Base-by-base conservation (phyloP, 2,888 invertebrate genomes). In the Actias luna region DNA sequence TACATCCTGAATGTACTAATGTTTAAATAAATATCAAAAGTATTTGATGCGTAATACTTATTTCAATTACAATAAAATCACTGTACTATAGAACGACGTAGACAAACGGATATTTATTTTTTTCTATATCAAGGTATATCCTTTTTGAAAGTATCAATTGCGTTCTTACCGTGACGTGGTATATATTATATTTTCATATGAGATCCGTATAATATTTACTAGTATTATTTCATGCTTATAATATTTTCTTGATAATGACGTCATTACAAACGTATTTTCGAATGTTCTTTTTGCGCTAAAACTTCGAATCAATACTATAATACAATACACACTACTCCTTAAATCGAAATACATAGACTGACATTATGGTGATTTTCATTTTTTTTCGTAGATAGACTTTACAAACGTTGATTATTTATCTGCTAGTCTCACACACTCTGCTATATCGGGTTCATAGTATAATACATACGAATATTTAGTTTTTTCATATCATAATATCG, bases 51-150 rank as follows among this genome's bases (percentile, higher is more conserved):
- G 2, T 25, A 50, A 12, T 25, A 10, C 8, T 25, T 10, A 25
- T 50, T 50, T 1, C 2, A 25, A 50, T 50, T 25, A 50, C 0
- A 22, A 50, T 25, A 14, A 50, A 25, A 50, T 25, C 22, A 50
- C 22, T 1, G 36, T 39, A 39, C 36, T 42, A 3, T 18, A 18
- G n/a, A 42, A 8, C 2, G 46, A 25, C 46, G 46, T 25, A 50
- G 46, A 50, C 29, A 55, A 55, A 55, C 27, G 55, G 55, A 29
- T 55, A 29, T 29, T 29, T n/a, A 29, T 29, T 55, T 55, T 52
- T 52, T 52, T 22, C 29, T 29, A 7, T 55, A 55, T 55, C 55
- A 16, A 29, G 29, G 29, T n/a, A 55, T 55, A 55, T 55, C 29
- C 55, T 55, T 55, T 55, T 55, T 55, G 55, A 55, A 55, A 55